A percentile compares a stretch with the other conserved stretches of the same genome.
Evolutionary conservation across 2,888 invertebrate species (phyloP).

Genomic region (Unio pictorum): DNA sequence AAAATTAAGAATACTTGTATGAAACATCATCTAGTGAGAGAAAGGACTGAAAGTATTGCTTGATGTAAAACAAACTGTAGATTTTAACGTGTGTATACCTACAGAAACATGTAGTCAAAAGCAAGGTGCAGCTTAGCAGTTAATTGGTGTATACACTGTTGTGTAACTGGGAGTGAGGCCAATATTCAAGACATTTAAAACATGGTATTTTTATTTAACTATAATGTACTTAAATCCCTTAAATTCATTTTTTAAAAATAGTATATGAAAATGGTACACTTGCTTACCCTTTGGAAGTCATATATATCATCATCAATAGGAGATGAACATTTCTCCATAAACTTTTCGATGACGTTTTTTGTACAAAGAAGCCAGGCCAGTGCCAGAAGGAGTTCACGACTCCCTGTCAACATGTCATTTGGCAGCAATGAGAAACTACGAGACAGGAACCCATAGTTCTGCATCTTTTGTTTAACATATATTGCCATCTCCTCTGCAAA

Average conservation of each 20-base stretch:
- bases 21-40: too few species aligned
- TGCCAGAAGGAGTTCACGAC: conserved; percentile 66
- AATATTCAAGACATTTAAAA: too few species aligned
- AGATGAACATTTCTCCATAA: conserved; percentile 54
- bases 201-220: too few species aligned
- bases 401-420: conserved; percentile 57
- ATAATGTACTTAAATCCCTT: too few species aligned
- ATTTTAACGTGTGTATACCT: too few species aligned
- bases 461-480: conserved; percentile 64
- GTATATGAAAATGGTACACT: conserved; percentile 5
- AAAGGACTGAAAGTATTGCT: too few species aligned
- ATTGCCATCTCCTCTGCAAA: conserved; percentile 59
- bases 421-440: conserved; percentile 57
- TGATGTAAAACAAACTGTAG: too few species aligned
- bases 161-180: too few species aligned
- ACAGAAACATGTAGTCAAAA: too few species aligned
- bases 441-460: conserved; percentile 58
- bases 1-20: too few species aligned
- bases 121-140: too few species aligned
- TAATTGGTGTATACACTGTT: too few species aligned
- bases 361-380: conserved; percentile 67
- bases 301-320: conserved; percentile 44
- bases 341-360: conserved; percentile 57
- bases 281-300: conserved; percentile 15
- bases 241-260: neutral